These are phyloP conservation scores for Ictidomys tridecemlineatus DNA, from an alignment of 2,113 vertebrate species.

Conservation along the genomic window DNA sequence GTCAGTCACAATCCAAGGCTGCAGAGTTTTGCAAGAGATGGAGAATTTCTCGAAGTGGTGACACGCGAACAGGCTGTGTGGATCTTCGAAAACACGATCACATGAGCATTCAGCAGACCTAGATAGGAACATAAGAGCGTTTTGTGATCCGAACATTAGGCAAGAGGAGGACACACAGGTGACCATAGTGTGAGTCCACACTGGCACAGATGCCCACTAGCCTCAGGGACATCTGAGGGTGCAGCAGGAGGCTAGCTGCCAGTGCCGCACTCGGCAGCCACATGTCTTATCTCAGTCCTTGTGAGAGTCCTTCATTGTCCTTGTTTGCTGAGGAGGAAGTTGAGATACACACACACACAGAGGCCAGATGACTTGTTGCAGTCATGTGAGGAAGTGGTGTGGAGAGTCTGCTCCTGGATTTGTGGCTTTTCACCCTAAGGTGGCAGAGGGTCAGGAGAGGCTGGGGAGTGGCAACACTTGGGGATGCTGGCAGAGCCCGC, in stretches of 20 bases:
- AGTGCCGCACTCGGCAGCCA: no score
- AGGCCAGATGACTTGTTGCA: not conserved
- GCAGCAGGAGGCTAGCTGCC: not conserved
- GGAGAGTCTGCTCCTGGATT: not conserved
- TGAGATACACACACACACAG: not conserved
- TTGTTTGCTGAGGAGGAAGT: not conserved
- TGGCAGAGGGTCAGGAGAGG: not conserved
- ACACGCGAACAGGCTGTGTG: not conserved
- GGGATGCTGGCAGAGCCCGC: not conserved
- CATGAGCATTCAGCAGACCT: no score
- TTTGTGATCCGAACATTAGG: not conserved
- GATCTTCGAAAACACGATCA: not conserved
- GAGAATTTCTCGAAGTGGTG: not conserved
- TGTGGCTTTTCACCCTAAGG: not conserved
- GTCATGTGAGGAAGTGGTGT: not conserved
- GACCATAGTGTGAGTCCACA: not conserved
- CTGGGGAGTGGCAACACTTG: not conserved
- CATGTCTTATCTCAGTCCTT: not conserved
- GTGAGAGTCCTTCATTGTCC: not conserved
- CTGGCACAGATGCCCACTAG: not conserved
- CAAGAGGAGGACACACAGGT: accelerated
- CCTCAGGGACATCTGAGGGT: not conserved
- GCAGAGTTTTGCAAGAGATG: not conserved
- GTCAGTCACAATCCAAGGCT: not conserved
- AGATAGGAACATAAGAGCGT: no score